phyloP scores from a whole-genome alignment of 2,113 vertebrate genomes.

The Sapajus apella region DNA sequence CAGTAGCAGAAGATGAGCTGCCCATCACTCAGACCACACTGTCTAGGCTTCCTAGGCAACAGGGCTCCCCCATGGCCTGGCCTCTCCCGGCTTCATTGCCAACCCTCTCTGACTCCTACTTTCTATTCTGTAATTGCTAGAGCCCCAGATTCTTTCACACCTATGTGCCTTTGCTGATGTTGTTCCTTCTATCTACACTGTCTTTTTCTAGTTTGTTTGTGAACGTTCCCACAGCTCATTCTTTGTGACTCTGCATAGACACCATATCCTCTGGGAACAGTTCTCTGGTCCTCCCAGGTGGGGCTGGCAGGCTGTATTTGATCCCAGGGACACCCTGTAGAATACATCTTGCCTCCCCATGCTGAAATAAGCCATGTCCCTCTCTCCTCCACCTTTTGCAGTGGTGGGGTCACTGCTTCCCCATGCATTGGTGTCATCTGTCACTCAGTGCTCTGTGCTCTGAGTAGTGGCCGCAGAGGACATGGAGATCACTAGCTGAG shows the following conservation, averaged over 20 bases:
- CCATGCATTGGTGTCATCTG: neutral
- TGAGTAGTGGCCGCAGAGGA: neutral
- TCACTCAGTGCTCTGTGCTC: neutral
- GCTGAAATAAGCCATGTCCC: fast-evolving
- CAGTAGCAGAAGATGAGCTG: neutral
- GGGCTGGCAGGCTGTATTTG: neutral
- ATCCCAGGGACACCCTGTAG: neutral
- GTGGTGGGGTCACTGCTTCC: neutral
- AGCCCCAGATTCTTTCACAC: neutral
- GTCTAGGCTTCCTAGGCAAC: neutral
- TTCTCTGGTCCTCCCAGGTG: neutral
- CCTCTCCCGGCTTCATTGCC: neutral
- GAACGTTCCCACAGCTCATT: neutral
- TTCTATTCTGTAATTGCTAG: neutral
- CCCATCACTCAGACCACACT: fast-evolving
- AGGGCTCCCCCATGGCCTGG: fast-evolving
- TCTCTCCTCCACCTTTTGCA: neutral
- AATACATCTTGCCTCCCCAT: neutral
- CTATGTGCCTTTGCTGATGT: neutral
- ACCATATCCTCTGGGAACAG: neutral
- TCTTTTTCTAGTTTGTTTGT: neutral
- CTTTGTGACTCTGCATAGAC: neutral
- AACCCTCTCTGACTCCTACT: neutral
- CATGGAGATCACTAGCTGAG: neutral
- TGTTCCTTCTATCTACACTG: neutral